phyloP scores from a whole-genome alignment of 2,113 vertebrate species.

The Neofelis nebulosa region DNA sequence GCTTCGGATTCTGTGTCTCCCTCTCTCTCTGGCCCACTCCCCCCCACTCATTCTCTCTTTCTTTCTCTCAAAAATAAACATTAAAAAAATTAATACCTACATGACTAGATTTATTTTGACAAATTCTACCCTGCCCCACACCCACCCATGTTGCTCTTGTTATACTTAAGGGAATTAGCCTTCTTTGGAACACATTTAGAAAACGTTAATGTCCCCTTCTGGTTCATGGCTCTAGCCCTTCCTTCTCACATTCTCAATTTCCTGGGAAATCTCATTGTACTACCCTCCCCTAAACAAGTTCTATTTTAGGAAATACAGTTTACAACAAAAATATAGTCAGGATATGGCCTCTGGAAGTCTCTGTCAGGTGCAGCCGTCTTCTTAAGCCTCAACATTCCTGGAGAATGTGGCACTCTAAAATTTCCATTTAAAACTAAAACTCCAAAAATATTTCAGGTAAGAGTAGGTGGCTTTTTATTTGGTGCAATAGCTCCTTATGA shows the following conservation, averaged over 20 bases:
- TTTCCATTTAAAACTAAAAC: conserved; percentile 51
- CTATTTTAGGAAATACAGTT: not conserved
- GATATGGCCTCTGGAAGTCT: not conserved
- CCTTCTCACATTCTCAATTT: not conserved
- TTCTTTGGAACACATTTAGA: not conserved
- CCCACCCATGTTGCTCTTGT: not conserved
- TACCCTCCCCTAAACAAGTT: not conserved
- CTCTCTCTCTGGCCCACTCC: no score
- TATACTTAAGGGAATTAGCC: not conserved
- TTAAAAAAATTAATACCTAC: not conserved
- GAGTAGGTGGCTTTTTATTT: conserved; percentile 61
- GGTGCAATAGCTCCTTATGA: conserved; percentile 45
- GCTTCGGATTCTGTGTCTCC: no score
- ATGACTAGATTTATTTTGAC: conserved; percentile 60
- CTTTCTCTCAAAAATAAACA: no score
- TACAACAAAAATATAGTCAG: not conserved
- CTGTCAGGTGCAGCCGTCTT: conserved; percentile 29
- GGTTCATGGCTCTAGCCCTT: not conserved
- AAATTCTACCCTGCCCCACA: not conserved
- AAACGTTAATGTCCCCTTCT: not conserved
- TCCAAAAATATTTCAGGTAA: conserved; percentile 56
- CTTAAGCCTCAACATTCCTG: not conserved
- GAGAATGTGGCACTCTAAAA: not conserved
- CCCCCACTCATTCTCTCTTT: no score
- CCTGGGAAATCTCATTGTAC: not conserved